Base-by-base conservation (phyloP, 2,113 vertebrate species). In the Thoracochromis brauschi region DNA sequence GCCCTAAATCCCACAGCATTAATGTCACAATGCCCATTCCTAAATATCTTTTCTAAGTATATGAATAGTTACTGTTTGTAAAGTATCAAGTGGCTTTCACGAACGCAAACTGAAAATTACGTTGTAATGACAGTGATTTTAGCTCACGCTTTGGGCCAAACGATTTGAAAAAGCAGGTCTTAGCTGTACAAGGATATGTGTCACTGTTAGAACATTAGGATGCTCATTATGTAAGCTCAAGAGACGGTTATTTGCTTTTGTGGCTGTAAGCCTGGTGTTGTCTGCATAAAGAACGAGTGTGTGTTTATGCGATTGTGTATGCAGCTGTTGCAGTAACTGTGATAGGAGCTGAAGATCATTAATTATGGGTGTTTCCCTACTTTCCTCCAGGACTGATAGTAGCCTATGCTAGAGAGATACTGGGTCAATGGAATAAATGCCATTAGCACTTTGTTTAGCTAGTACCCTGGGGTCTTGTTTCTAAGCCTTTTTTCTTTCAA, bases 401-500 rank as follows among this genome's bases (percentile, higher is more conserved):
- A 51, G 73, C 45, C 45, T 78, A 57, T 82, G 85, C 93, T 81
- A 88, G 80, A 71, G 79, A 94, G 92, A 94, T 90, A 53, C 88
- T 84, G 86, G 92, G 86, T 95, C 93, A 91, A 85, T 91, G 91
- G 90, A 88, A 89, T 94, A 93, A 95, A 95, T 93, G 89, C 88
- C 93, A 91, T 95, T 91, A 91, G 91, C 47, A 81, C 92, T 91
- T 89, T 93, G 92, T 88, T 90, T 31, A 53, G n/a, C 45, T 63
- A 21, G 82, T 51, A 88, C 93, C 95, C 92, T 57, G 73, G 91
- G 92, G 94, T 90, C 92, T 88, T 90, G 91, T 94, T 93, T 90
- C 86, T 85, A 58, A 92, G 84, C 85, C 90, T 92, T 92, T 91
- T 94, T 94, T 94, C 88, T 95, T 92, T 94, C 92, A 92, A 93